These are phyloP conservation scores for Notospermus geniculatus DNA, from an alignment of 1,140 invertebrate species.

Conservation along the genomic window DNA sequence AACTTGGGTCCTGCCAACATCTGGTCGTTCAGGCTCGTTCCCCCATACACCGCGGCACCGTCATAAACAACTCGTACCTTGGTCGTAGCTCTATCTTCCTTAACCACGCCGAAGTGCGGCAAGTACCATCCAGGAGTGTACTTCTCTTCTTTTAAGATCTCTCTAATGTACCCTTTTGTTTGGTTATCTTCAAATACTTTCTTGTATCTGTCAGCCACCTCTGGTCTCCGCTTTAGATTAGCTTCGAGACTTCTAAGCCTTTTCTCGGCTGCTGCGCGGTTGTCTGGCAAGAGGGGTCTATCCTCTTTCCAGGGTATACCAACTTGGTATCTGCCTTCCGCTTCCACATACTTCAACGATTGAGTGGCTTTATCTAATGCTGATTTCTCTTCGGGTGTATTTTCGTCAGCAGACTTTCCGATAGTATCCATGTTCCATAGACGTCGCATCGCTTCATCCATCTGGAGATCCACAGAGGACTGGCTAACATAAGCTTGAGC, in stretches of 20 bases:
- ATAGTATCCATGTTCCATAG: neutral
- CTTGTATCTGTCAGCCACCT: too few relatives aligned
- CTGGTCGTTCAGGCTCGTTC: neutral
- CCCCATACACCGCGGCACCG: neutral
- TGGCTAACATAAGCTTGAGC: neutral
- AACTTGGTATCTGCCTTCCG: constrained; percentile 2
- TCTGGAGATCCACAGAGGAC: neutral
- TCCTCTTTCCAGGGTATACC: constrained; percentile 6
- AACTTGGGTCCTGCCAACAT: neutral
- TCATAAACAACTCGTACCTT: constrained; percentile 1
- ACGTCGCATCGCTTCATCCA: neutral
- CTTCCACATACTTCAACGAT: neutral
- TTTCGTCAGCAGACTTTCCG: neutral
- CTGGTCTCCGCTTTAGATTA: too few relatives aligned
- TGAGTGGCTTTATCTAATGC: neutral
- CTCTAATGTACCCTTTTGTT: constrained; percentile 2
- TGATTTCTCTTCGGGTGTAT: neutral
- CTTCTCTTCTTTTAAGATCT: neutral
- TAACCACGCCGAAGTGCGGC: constrained; percentile 1
- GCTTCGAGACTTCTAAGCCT: too few relatives aligned
- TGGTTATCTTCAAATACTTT: neutral
- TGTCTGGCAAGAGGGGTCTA: neutral
- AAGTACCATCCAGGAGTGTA: neutral
- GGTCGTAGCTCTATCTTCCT: neutral
- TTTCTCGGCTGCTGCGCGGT: neutral